A percentile compares a stretch with the other conserved stretches of the same genome.
phyloP scores from a whole-genome alignment of 1,140 invertebrate species.

The Heliconius congener region DNA sequence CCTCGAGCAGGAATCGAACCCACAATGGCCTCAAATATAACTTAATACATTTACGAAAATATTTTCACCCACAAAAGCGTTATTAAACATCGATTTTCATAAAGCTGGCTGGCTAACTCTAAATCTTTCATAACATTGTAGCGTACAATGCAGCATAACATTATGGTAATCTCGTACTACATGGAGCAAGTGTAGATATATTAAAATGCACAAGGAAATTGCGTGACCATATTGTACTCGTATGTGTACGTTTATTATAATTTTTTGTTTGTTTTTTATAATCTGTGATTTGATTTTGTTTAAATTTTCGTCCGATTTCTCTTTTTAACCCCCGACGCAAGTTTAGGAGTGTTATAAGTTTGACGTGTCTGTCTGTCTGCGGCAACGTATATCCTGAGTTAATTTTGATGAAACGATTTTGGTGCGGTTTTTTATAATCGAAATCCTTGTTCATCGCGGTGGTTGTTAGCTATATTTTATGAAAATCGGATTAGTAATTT shows the following conservation, averaged over 20 bases:
- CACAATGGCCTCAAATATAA: too few species aligned
- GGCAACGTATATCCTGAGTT: neutral
- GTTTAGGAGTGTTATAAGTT: neutral
- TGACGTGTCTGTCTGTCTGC: neutral
- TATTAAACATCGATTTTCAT: neutral
- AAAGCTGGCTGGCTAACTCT: neutral
- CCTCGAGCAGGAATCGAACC: too few species aligned
- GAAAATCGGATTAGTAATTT: too few species aligned
- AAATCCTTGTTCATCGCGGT: too few species aligned
- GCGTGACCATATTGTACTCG: conserved; percentile 7
- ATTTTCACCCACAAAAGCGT: neutral
- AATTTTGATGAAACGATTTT: too few species aligned
- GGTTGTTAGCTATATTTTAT: too few species aligned
- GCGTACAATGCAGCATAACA: conserved; percentile 6
- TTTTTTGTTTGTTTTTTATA: neutral
- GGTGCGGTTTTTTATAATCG: too few species aligned
- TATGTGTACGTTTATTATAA: neutral
- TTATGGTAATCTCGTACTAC: conserved; percentile 16
- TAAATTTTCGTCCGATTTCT: neutral
- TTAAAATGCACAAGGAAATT: conserved; percentile 17
- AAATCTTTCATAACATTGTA: conserved; percentile 10
- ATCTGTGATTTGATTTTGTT: neutral
- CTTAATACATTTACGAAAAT: neutral
- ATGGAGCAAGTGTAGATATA: neutral
- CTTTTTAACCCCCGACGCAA: too few species aligned